A percentile compares a stretch with the other conserved stretches of the same genome.
Evolutionary conservation across 2,888 invertebrate genomes (phyloP).

Genomic region (Acrobasis repandana): DNA sequence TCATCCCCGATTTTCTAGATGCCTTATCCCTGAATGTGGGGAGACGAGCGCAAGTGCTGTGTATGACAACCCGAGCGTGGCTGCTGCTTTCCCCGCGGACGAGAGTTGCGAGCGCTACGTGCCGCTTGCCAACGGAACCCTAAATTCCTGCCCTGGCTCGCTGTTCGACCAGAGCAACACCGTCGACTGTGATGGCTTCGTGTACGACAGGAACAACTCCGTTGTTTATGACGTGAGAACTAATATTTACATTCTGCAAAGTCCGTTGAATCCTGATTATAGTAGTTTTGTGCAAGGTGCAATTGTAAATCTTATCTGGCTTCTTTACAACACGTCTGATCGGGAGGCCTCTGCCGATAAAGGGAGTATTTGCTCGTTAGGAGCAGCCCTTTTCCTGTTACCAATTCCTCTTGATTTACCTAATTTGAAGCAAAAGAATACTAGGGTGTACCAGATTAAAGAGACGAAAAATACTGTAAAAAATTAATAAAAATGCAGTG

Average conservation of each 20-base stretch:
- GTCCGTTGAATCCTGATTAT: no score
- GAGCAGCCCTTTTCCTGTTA: no score
- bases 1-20: conserved; percentile 31
- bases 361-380: no score
- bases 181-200: conserved; percentile 38
- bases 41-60: conserved; percentile 33
- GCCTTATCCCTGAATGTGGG: conserved; percentile 45
- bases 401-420: no score
- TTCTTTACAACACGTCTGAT: no score
- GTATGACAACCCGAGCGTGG: conserved; percentile 58
- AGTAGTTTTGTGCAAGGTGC: not conserved
- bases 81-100: conserved; percentile 36
- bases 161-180: conserved; percentile 36
- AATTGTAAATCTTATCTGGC: no score
- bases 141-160: conserved; percentile 36
- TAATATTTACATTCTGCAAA: conserved; percentile 76
- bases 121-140: conserved; percentile 25
- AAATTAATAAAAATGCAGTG: no score
- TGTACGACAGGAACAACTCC: conserved; percentile 44
- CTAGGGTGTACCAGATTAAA: no score
- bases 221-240: conserved; percentile 48
- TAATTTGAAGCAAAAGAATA: no score
- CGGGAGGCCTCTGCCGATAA: no score
- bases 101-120: conserved; percentile 64
- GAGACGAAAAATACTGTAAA: no score